A percentile compares a stretch with the other conserved stretches of the same genome.
Conservation (phyloP, 1,140 invertebrate species). For the Nasonia longicornis region DNA sequence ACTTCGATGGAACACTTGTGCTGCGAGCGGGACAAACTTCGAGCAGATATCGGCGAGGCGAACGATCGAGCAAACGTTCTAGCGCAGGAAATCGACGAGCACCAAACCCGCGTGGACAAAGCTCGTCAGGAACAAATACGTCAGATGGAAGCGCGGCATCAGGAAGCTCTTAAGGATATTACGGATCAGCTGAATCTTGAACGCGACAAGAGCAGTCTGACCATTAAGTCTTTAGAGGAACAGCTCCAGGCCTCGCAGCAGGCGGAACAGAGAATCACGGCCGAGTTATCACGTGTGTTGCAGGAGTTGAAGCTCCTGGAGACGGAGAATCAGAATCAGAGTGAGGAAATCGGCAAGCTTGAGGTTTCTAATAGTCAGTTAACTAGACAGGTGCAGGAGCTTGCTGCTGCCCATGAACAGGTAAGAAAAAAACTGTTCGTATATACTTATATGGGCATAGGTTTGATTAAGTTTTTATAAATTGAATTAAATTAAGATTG, state of each 20-base stretch:
- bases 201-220: conserved; percentile 75
- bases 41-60: conserved; percentile 81
- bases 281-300: conserved; percentile 69
- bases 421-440: conserved; percentile 53
- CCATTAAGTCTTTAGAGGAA: conserved; percentile 72
- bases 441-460: too few species aligned
- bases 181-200: conserved; percentile 77
- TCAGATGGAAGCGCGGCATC: conserved; percentile 80
- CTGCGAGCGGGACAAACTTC: conserved; percentile 82
- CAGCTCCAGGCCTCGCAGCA: conserved; percentile 69
- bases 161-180: conserved; percentile 79
- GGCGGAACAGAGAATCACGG: conserved; percentile 71
- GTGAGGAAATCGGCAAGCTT: conserved; percentile 69
- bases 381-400: conserved; percentile 66
- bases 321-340: conserved; percentile 75
- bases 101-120: conserved; percentile 83
- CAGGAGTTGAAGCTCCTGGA: conserved; percentile 75
- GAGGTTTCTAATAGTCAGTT: conserved; percentile 64
- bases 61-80: conserved; percentile 83
- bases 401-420: conserved; percentile 70
- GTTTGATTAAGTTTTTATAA: too few species aligned
- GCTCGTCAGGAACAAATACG: conserved; percentile 77
- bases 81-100: conserved; percentile 91
- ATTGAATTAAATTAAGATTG: too few species aligned
- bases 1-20: conserved; percentile 74